phyloP scores from a whole-genome alignment of 2,888 invertebrate species.

The Cabera pusaria region DNA sequence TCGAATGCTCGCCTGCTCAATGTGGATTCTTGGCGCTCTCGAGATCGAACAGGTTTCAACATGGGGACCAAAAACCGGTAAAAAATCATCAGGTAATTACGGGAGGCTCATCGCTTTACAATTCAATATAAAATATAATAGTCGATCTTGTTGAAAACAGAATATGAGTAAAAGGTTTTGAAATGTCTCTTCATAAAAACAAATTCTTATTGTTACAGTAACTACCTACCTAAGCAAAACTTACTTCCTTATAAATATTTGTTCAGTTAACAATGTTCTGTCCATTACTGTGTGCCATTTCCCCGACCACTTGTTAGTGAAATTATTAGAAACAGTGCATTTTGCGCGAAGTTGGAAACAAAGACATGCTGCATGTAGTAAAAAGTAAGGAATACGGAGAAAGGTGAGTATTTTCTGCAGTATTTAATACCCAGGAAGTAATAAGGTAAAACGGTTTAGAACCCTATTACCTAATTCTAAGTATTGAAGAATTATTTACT shows the following conservation, averaged over 20 bases:
- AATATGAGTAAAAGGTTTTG: no score
- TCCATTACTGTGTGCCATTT: slow-evolving; percentile 55
- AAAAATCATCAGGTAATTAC: slow-evolving; percentile 78
- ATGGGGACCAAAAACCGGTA: slow-evolving; percentile 71
- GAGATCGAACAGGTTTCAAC: slow-evolving; percentile 73
- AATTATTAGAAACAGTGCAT: slow-evolving; percentile 71
- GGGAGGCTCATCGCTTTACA: slow-evolving; percentile 64
- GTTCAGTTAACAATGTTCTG: slow-evolving; percentile 50
- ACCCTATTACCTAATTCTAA: slow-evolving; percentile 26
- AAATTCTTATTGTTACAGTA: no score
- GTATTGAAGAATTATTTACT: slow-evolving; percentile 28
- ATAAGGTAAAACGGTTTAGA: slow-evolving; percentile 39
- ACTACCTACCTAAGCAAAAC: slow-evolving; percentile 32
- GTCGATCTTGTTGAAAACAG: slow-evolving; percentile 44
- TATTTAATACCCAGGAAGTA: slow-evolving; percentile 40
- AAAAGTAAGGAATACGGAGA: slow-evolving; percentile 62
- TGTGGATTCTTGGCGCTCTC: slow-evolving; percentile 70
- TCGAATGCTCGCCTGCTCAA: slow-evolving; percentile 59
- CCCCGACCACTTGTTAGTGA: slow-evolving; percentile 61
- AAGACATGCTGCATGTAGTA: slow-evolving; percentile 66
- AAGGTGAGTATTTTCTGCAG: slow-evolving; percentile 48
- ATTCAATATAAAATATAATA: slow-evolving; percentile 53
- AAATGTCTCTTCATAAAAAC: no score
- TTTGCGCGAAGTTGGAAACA: slow-evolving; percentile 65
- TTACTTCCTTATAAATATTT: slow-evolving; percentile 48